Conservation (phyloP, 2,888 invertebrate species). For the Neria commutata region DNA sequence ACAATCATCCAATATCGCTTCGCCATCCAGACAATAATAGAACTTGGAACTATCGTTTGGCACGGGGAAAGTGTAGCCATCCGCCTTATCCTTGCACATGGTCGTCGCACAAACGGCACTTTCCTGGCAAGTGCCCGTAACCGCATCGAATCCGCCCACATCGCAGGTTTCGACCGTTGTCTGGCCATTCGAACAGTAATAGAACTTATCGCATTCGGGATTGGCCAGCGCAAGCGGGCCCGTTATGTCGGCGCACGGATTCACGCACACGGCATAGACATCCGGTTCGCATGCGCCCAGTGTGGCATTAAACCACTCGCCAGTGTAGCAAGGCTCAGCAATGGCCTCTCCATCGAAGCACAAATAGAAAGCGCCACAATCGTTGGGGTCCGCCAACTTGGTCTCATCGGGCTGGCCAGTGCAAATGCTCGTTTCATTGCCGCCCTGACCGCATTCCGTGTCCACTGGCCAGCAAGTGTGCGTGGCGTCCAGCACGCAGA, state of each 20-base stretch:
- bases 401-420: constrained; percentile 41
- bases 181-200: constrained; percentile 42
- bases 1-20: constrained; percentile 32
- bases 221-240: constrained; percentile 33
- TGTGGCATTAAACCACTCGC: constrained; percentile 38
- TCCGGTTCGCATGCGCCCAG: constrained; percentile 36
- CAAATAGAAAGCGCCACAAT: constrained; percentile 45
- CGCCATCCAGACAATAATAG: constrained; percentile 37
- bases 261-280: constrained; percentile 45
- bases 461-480: constrained; percentile 22
- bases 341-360: constrained; percentile 42
- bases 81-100: constrained; percentile 34
- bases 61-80: constrained; percentile 38
- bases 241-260: constrained; percentile 43
- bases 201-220: constrained; percentile 52
- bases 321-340: constrained; percentile 32
- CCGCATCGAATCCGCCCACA: constrained; percentile 37
- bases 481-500: constrained; percentile 11
- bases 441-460: constrained; percentile 18
- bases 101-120: constrained; percentile 32
- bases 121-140: constrained; percentile 33
- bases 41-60: constrained; percentile 35
- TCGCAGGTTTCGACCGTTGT: constrained; percentile 42
- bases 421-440: constrained; percentile 37
- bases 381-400: constrained; percentile 35